Evolutionary conservation across 2,888 invertebrate genomes (phyloP).

Genomic region (Zele albiditarsus): DNA sequence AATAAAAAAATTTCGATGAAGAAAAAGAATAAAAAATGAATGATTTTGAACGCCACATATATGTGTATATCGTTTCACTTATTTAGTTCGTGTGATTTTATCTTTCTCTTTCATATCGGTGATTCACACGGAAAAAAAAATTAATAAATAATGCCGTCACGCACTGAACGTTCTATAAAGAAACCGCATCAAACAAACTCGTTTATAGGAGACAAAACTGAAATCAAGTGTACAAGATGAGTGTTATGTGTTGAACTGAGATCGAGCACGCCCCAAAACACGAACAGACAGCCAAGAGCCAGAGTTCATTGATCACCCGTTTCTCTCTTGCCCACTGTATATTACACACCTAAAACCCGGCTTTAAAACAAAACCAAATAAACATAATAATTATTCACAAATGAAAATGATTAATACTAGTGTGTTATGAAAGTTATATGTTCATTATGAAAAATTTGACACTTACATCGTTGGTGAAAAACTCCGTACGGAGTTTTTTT

Average conservation of each 20-base stretch:
- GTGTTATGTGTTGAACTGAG: slow-evolving; percentile 34
- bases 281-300: slow-evolving; percentile 52
- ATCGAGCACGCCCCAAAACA: slow-evolving; percentile 63
- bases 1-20: background rate
- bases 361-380: slow-evolving; percentile 32
- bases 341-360: slow-evolving; percentile 46
- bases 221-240: slow-evolving; percentile 25
- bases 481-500: slow-evolving; percentile 17
- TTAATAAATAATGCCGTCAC: too few species aligned
- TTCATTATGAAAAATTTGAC: background rate
- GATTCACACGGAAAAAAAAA: slow-evolving; percentile 7
- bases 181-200: background rate
- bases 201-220: slow-evolving; percentile 19
- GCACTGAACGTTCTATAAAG: background rate
- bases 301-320: slow-evolving; percentile 67
- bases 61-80: slow-evolving; percentile 8
- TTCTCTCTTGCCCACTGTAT: background rate
- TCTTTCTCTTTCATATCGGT: slow-evolving; percentile 6
- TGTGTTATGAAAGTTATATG: background rate
- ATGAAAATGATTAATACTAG: slow-evolving; percentile 2
- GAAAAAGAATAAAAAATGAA: background rate
- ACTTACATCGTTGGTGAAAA: slow-evolving; percentile 20
- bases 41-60: slow-evolving; percentile 14
- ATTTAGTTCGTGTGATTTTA: background rate
- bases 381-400: background rate